phyloP scores from a whole-genome alignment of 2,888 invertebrate genomes.

The Luperina nickerlii region DNA sequence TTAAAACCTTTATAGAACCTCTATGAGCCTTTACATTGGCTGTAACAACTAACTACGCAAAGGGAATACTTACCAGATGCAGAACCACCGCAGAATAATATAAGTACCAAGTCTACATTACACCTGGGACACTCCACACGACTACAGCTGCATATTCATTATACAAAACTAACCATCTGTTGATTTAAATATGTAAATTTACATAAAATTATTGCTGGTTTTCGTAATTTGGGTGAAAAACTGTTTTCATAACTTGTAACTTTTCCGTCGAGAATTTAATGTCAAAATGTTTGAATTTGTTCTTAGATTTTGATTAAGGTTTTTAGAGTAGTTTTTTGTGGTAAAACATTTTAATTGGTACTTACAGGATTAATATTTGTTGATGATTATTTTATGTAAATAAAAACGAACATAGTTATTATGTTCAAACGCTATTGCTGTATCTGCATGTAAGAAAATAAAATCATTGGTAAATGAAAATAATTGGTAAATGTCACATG shows the following conservation, averaged over 20 bases:
- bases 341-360: too few species aligned
- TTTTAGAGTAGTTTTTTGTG: neutral
- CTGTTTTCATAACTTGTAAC: slow-evolving; percentile 2
- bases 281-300: neutral
- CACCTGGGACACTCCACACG: neutral
- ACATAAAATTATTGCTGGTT: slow-evolving; percentile 6
- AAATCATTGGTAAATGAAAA: too few species aligned
- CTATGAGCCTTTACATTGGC: neutral
- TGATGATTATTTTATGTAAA: neutral
- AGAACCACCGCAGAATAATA: neutral
- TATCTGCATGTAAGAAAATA: neutral
- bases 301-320: neutral
- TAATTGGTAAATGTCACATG: too few species aligned
- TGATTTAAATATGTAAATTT: slow-evolving; percentile 18
- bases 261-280: neutral
- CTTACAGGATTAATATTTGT: neutral
- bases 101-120: neutral
- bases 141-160: slow-evolving; percentile 6
- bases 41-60: neutral
- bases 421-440: neutral
- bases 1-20: neutral
- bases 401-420: neutral
- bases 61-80: neutral
- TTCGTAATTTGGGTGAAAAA: slow-evolving; percentile 10
- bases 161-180: neutral